A percentile compares a stretch with the other conserved stretches of the same genome.
These are phyloP conservation scores for Callionymus lyra DNA, from an alignment of 2,113 vertebrate genomes.

Conservation along the genomic window DNA sequence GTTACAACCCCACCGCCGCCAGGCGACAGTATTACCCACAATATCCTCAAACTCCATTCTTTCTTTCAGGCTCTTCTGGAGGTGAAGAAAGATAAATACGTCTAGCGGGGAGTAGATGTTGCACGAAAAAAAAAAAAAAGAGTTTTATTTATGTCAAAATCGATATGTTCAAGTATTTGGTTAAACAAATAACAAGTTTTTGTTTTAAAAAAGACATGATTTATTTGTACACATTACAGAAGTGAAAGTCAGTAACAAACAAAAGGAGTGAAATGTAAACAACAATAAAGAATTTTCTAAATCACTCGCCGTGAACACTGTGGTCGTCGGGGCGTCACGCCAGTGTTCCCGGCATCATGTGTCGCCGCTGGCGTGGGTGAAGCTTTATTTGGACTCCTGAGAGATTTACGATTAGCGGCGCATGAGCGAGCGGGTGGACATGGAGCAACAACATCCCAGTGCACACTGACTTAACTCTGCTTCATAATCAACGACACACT, in stretches of 20 bases:
- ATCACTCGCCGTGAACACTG: neutral
- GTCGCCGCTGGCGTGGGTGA: conserved; percentile 17
- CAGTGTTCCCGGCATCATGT: conserved; percentile 8
- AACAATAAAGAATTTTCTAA: conserved; percentile 10
- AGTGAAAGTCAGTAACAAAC: neutral
- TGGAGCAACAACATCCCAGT: conserved; percentile 38
- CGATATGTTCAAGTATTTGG: too few relatives aligned
- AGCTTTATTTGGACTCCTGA: conserved; percentile 29
- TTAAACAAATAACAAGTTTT: too few relatives aligned
- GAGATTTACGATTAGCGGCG: conserved; percentile 38
- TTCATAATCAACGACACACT: conserved; percentile 17
- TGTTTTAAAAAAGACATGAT: too few relatives aligned
- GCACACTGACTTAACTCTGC: conserved; percentile 22
- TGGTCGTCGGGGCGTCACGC: conserved; percentile 1
- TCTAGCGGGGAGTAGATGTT: conserved; percentile 7
- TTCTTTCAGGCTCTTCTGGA: conserved; percentile 61
- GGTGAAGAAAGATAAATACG: conserved; percentile 60
- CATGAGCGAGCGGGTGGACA: conserved; percentile 46
- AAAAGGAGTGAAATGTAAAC: conserved; percentile 14
- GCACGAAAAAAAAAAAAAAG: too few relatives aligned
- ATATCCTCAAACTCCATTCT: conserved; percentile 5
- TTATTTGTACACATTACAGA: conserved; percentile 15
- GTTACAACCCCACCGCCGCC: conserved; percentile 11
- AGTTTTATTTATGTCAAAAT: too few relatives aligned
- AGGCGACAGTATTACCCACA: conserved; percentile 27